Percentiles rank a stretch among this genome's conserved stretches.
These are phyloP conservation scores for Ispidina lecontei DNA, from an alignment of 2,797 vertebrate species.

Conservation along the genomic window DNA sequence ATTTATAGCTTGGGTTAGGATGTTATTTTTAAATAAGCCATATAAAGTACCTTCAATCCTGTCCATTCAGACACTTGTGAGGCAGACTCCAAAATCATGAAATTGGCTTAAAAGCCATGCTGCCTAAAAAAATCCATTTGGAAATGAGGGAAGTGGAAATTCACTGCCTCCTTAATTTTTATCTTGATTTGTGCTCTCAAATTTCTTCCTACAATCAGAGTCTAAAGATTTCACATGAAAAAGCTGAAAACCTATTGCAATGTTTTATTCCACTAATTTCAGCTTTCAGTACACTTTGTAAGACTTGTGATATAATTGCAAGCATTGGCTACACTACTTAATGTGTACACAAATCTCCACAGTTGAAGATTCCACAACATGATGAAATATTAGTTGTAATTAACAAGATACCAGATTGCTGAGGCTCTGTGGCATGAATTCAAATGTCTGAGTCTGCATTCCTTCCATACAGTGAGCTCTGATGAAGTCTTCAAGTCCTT, in stretches of 20 bases:
- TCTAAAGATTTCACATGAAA: conserved; percentile 5
- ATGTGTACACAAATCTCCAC: background rate
- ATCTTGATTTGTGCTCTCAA: conserved; percentile 20
- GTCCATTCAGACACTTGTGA: conserved; percentile 24
- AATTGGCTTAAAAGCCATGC: conserved; percentile 8
- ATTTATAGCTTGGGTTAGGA: conserved; percentile 62
- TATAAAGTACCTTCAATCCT: conserved; percentile 57
- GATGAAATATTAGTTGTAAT: conserved; percentile 25
- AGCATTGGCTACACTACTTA: background rate
- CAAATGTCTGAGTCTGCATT: background rate
- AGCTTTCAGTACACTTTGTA: background rate
- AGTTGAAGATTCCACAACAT: conserved; percentile 3
- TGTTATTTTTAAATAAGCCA: conserved; percentile 68
- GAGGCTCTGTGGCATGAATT: conserved; percentile 21
- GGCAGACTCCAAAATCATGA: conserved; percentile 17
- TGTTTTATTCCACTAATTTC: background rate
- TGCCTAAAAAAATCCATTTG: conserved; percentile 13
- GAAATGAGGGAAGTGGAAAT: conserved; percentile 5
- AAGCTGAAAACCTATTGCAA: background rate
- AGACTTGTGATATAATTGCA: background rate
- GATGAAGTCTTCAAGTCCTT: background rate
- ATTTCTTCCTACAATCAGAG: background rate
- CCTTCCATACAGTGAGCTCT: conserved; percentile 29
- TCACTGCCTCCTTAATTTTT: background rate
- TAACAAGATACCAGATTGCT: background rate